Base-by-base conservation (phyloP, 2,797 vertebrate genomes). In the Sylvia borin region DNA sequence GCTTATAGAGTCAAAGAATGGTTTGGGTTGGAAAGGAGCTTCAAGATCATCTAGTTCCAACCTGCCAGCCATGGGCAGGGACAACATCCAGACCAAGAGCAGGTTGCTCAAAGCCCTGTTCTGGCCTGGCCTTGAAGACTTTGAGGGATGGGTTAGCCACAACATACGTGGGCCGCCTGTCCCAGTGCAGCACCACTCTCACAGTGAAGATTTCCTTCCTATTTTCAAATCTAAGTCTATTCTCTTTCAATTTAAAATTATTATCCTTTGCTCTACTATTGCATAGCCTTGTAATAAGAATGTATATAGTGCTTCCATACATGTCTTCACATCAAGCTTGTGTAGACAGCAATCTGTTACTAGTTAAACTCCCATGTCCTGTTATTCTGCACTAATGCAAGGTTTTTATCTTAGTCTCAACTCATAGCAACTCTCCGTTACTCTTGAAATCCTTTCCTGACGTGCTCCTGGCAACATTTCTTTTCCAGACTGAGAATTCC, bases 31-130 rank as follows among this genome's bases (percentile, higher is more conserved):
- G 55, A 53, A 68, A 43, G 5, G 24, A 54, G 7, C 2, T 68
- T 47, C 11, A 40, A 61, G 19, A 40, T 47, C 11, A 29, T 29
- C 25, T 10, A 40, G 10, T 14, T 68, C n/a, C 40, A n/a, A 11
- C n/a, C 13, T 0, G 0, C 27, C 15, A 29, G n/a, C 20, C n/a
- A 25, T 1, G 7, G 62, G 5, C 10, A n/a, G 38, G 13, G 54
- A 61, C 24, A 47, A 21, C 47, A 68, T 61, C 29, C 19, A 60
- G 16, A 68, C 19, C 13, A 10, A 38, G 13, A 45, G 6, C 29
- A 29, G 2, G 8, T 45, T 76, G 38, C 54, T 76, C 27, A 67
- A 58, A 60, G 22, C 16, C 24, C 29, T 9, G 29, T 40, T 60
- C n/a, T 60, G 54, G 8, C 54, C 27, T 40, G 16, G 13, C 13